A percentile compares a stretch with the other conserved stretches of the same genome.
Evolutionary conservation across 2,888 invertebrate species (phyloP).

Genomic region (Calephelis perditalis): DNA sequence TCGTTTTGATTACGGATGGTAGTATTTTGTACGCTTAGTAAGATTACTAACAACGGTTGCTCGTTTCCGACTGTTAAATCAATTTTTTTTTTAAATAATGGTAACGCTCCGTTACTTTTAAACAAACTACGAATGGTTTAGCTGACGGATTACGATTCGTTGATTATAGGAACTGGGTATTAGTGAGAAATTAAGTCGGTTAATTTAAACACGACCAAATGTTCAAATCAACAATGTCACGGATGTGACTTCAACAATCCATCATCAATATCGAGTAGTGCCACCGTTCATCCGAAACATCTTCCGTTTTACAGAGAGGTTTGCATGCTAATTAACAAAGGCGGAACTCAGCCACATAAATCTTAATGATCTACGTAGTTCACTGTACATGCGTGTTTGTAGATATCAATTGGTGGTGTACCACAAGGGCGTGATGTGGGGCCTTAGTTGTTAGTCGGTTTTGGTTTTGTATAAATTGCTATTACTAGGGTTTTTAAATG

Average conservation of each 20-base stretch:
- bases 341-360: conserved; percentile 48
- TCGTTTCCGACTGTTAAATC: too few relatives aligned
- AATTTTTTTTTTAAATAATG: too few relatives aligned
- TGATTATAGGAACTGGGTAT: too few relatives aligned
- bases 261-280: conserved; percentile 40
- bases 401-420: conserved; percentile 12
- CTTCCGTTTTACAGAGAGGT: conserved; percentile 44
- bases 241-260: conserved; percentile 27
- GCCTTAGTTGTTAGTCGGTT: background rate
- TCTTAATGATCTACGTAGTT: conserved; percentile 30
- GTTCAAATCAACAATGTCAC: conserved; percentile 8
- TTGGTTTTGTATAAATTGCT: background rate
- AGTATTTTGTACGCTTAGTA: too few relatives aligned
- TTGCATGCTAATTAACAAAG: conserved; percentile 52
- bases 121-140: too few relatives aligned
- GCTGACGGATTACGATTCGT: too few relatives aligned
- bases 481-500: too few relatives aligned
- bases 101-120: too few relatives aligned
- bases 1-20: too few relatives aligned
- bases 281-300: conserved; percentile 39
- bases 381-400: conserved; percentile 24
- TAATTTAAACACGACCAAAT: background rate
- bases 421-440: background rate
- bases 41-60: too few relatives aligned
- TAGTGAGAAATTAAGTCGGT: too few relatives aligned